Conservation (phyloP, 1,140 invertebrate species). For the Mizuhopecten yessoensis region DNA sequence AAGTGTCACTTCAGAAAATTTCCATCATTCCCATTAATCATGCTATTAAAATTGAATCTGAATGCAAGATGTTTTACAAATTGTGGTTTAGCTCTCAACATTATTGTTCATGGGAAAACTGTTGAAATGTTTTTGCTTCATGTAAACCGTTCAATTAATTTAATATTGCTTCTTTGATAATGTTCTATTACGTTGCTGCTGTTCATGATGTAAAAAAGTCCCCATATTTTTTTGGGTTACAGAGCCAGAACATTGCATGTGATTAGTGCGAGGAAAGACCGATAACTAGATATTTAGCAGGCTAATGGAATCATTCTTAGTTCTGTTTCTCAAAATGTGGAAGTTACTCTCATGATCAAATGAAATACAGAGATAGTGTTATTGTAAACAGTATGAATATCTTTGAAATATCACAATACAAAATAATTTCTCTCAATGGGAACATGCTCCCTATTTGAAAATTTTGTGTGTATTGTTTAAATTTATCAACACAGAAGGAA, state of each 20-base stretch:
- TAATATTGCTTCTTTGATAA: background rate
- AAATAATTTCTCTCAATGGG: too few relatives aligned
- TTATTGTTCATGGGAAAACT: too few relatives aligned
- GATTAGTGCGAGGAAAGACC: background rate
- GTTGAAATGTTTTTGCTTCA: background rate
- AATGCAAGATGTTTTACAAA: background rate
- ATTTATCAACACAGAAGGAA: background rate
- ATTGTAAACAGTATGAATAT: too few relatives aligned
- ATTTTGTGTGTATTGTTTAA: background rate
- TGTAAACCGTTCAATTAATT: background rate
- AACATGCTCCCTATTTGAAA: too few relatives aligned
- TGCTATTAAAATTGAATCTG: background rate
- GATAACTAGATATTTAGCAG: background rate
- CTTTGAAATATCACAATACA: too few relatives aligned
- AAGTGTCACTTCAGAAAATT: background rate
- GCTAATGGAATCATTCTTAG: background rate
- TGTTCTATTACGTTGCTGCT: background rate
- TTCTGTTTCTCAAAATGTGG: too few relatives aligned
- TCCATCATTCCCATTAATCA: background rate
- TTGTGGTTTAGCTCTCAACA: too few relatives aligned
- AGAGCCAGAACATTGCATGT: background rate
- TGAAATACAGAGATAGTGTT: too few relatives aligned
- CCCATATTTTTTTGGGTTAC: constrained; percentile 1
- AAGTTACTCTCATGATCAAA: too few relatives aligned
- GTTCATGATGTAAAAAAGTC: background rate